Evolutionary conservation across 2,888 invertebrate genomes (phyloP).

Genomic region (Meliscaeva auricollis): DNA sequence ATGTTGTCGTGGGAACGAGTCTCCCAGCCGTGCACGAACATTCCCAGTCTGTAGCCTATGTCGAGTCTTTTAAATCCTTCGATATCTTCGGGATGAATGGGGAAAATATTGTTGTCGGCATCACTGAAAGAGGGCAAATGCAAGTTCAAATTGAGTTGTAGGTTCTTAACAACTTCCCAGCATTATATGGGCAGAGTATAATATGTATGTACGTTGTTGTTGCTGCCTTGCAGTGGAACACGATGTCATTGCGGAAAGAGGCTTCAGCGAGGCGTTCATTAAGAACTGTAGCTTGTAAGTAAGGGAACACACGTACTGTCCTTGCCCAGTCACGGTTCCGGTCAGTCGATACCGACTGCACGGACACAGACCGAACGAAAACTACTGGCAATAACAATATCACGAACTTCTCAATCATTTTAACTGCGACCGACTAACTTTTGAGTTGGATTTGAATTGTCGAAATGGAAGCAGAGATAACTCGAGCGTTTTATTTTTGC

Average conservation of each 20-base stretch:
- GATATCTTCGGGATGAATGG: slow-evolving; percentile 80
- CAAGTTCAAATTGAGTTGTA: slow-evolving; percentile 61
- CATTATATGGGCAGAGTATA: too few relatives aligned
- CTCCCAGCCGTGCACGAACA: slow-evolving; percentile 83
- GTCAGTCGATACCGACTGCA: slow-evolving; percentile 21
- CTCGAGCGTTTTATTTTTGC: background rate
- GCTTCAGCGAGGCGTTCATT: slow-evolving; percentile 45
- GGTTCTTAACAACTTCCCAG: slow-evolving; percentile 48
- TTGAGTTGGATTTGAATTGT: slow-evolving; percentile 31
- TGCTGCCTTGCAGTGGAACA: slow-evolving; percentile 62
- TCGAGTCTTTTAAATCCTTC: slow-evolving; percentile 80
- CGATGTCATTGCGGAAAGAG: slow-evolving; percentile 49
- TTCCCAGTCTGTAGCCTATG: slow-evolving; percentile 79
- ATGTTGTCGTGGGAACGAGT: slow-evolving; percentile 81
- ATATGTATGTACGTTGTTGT: slow-evolving; percentile 17
- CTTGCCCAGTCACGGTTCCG: slow-evolving; percentile 48
- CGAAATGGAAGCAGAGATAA: slow-evolving; percentile 3
- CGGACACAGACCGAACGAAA: slow-evolving; percentile 19
- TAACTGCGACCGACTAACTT: slow-evolving; percentile 56
- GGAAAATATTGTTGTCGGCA: slow-evolving; percentile 79
- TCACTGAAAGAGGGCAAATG: slow-evolving; percentile 59
- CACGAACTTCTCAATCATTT: slow-evolving; percentile 66
- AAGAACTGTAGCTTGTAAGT: slow-evolving; percentile 56
- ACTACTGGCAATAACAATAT: slow-evolving; percentile 44
- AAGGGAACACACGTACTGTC: slow-evolving; percentile 45